A percentile compares a stretch with the other conserved stretches of the same genome.
phyloP scores from a whole-genome alignment of 2,797 vertebrate species.

The Pipistrellus pipistrellus region DNA sequence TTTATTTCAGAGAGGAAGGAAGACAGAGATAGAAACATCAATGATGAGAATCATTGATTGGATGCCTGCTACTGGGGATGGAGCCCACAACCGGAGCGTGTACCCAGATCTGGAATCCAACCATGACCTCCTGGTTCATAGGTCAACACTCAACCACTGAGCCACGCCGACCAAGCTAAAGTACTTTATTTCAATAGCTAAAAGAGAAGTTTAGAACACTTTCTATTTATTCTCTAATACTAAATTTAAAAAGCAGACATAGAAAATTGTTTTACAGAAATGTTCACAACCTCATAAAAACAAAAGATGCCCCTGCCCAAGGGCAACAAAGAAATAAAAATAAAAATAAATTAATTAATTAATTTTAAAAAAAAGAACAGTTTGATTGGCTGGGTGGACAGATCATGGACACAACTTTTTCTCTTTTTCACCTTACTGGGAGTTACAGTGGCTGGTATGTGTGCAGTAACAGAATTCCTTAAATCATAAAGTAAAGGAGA shows the following conservation, averaged over 20 bases:
- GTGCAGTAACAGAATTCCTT: neutral
- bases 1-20: too few species aligned
- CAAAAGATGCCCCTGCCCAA: neutral
- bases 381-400: neutral
- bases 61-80: too few species aligned
- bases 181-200: constrained; percentile 16
- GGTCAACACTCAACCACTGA: too few species aligned
- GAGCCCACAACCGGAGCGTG: too few species aligned
- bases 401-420: constrained; percentile 12
- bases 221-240: constrained; percentile 5
- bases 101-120: too few species aligned
- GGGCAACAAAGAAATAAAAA: constrained; percentile 3
- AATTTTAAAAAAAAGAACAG: neutral
- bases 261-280: constrained; percentile 39
- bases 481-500: constrained; percentile 32
- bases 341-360: neutral
- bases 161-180: too few species aligned
- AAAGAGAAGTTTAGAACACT: constrained; percentile 44
- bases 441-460: neutral
- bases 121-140: too few species aligned
- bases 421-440: neutral
- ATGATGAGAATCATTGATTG: too few species aligned
- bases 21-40: too few species aligned
- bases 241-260: constrained; percentile 45
- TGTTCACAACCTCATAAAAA: constrained; percentile 25